Evolutionary conservation across 2,888 invertebrate genomes (phyloP).

Genomic region (Drosophila putrida): DNA sequence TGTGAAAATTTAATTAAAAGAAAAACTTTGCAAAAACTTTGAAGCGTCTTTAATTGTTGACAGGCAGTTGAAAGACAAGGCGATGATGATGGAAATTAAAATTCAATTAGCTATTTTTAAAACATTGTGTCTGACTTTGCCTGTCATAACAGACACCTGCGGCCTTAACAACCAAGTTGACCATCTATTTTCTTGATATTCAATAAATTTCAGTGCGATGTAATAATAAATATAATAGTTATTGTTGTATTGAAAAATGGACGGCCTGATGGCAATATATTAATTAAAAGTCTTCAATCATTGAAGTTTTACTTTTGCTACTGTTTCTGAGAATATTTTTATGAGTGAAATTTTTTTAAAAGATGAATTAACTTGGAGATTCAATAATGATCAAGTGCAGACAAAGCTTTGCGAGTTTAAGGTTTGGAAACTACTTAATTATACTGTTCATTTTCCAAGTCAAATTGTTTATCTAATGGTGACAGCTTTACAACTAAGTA

Average conservation of each 20-base stretch:
- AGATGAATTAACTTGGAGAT: no score
- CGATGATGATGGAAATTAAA: conserved; percentile 12
- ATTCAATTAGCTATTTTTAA: conserved; percentile 15
- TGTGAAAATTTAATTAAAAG: conserved; percentile 34
- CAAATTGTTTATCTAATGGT: no score
- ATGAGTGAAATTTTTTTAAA: background rate
- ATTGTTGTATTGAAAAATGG: background rate
- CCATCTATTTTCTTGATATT: background rate
- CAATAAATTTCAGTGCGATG: background rate
- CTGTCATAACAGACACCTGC: background rate
- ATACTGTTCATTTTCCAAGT: no score
- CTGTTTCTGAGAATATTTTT: background rate
- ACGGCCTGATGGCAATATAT: no score
- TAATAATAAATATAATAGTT: background rate
- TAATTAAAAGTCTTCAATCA: no score
- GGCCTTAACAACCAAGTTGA: background rate
- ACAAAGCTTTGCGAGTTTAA: no score
- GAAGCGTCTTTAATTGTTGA: conserved; percentile 13
- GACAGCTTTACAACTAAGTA: background rate
- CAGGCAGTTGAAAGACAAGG: background rate
- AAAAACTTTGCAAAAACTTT: conserved; percentile 24
- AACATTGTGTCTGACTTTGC: conserved; percentile 1
- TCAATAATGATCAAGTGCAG: no score
- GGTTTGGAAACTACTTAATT: no score
- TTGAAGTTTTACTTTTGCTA: no score